Evolutionary conservation across 2,113 vertebrate genomes (phyloP).

Genomic region (Rutilus rutilus): DNA sequence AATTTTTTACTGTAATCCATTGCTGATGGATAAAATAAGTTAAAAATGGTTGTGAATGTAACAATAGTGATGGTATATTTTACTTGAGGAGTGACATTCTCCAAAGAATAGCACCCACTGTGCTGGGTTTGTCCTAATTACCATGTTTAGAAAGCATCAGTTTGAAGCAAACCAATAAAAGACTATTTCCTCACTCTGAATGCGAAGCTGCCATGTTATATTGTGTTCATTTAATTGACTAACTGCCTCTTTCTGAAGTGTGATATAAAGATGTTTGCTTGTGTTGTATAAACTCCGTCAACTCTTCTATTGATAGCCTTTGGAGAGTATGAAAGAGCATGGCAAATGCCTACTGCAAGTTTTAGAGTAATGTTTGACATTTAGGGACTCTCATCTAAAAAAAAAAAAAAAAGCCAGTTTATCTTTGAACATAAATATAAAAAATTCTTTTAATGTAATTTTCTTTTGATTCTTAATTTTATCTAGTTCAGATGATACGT

Average conservation of each 20-base stretch:
- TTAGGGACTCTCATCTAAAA: conserved; percentile 17
- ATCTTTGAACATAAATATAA: background rate
- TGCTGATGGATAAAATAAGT: background rate
- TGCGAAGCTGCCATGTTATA: conserved; percentile 47
- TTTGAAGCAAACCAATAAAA: conserved; percentile 59
- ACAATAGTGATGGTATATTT: background rate
- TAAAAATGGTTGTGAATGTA: conserved; percentile 1
- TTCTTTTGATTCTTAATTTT: background rate
- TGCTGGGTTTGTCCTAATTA: conserved; percentile 59
- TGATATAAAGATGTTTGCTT: background rate
- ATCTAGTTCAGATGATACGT: background rate
- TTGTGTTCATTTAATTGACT: conserved; percentile 43
- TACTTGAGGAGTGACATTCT: background rate
- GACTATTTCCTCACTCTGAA: conserved; percentile 27
- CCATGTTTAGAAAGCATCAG: conserved; percentile 57
- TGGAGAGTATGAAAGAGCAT: conserved; percentile 30
- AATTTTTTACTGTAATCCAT: background rate
- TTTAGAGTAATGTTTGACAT: conserved; percentile 18
- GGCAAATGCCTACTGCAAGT: conserved; percentile 23
- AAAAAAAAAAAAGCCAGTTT: background rate
- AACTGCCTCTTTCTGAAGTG: background rate
- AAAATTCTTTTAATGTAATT: background rate
- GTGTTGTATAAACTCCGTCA: conserved; percentile 1
- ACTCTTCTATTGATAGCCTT: conserved; percentile 12
- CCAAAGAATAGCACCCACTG: background rate